These are phyloP conservation scores for Porites lutea DNA, from an alignment of 64 coral and sea anemone genomes.

Conservation along the genomic window DNA sequence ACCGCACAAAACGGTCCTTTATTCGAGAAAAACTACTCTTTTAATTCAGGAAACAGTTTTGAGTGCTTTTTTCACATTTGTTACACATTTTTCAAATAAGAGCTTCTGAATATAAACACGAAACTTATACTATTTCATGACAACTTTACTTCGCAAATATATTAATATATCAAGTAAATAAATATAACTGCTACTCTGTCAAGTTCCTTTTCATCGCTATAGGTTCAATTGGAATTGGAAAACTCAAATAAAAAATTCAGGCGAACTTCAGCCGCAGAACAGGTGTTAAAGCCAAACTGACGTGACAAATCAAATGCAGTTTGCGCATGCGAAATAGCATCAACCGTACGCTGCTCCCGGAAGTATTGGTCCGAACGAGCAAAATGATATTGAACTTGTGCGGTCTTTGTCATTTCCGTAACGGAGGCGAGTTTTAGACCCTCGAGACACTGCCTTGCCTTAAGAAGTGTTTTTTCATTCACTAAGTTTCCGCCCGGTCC, in stretches of 20 bases:
- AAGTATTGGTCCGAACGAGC: conserved; percentile 16
- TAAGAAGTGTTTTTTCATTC: not conserved
- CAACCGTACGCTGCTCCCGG: not conserved
- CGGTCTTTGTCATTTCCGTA: not conserved
- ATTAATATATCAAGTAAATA: too few relatives aligned
- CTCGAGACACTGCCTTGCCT: conserved; percentile 4
- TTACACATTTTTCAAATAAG: too few relatives aligned
- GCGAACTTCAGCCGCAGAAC: not conserved
- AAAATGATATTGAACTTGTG: not conserved
- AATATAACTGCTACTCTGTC: too few relatives aligned
- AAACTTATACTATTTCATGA: too few relatives aligned
- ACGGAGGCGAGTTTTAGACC: not conserved
- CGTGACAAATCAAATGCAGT: conserved; percentile 7
- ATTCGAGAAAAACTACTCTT: too few relatives aligned
- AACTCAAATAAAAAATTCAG: not conserved
- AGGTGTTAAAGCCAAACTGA: not conserved
- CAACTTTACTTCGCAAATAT: too few relatives aligned
- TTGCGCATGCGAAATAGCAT: not conserved
- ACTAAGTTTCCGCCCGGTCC: not conserved
- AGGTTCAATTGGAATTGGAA: not conserved
- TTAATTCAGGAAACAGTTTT: too few relatives aligned
- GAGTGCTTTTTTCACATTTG: too few relatives aligned
- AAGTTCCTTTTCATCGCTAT: too few relatives aligned
- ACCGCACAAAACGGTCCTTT: too few relatives aligned
- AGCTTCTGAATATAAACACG: too few relatives aligned